These are phyloP conservation scores for Euthynnus affinis DNA, from an alignment of 2,797 vertebrate genomes.

Conservation along the genomic window DNA sequence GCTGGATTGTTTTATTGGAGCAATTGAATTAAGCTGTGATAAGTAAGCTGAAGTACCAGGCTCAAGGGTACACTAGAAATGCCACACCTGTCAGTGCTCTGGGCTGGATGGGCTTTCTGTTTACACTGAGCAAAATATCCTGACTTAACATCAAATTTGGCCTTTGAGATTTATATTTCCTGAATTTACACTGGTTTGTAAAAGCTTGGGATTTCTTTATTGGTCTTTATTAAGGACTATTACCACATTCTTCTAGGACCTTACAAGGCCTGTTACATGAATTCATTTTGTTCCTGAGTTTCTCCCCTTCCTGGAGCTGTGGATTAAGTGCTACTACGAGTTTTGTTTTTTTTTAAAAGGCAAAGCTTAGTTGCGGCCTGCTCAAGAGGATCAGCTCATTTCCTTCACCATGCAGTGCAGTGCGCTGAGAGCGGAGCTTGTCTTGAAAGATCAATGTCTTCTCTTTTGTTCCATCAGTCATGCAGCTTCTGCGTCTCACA, in stretches of 20 bases:
- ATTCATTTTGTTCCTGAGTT: conserved; percentile 62
- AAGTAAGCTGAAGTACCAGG: conserved; percentile 79
- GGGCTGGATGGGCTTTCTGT: conserved; percentile 31
- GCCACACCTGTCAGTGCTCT: conserved; percentile 74
- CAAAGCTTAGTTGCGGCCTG: conserved; percentile 78
- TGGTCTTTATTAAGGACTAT: conserved; percentile 46
- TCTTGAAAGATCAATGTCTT: conserved; percentile 82
- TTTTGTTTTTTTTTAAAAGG: conserved; percentile 46
- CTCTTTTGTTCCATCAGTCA: conserved; percentile 83
- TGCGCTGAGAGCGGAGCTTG: conserved; percentile 74
- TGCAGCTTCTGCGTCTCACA: conserved; percentile 80
- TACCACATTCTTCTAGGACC: conserved; percentile 50
- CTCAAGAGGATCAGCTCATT: conserved; percentile 81
- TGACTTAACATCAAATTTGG: conserved; percentile 30
- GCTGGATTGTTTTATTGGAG: conserved; percentile 89
- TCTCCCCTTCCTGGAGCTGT: conserved; percentile 61
- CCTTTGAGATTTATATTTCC: conserved; percentile 41
- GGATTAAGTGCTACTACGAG: conserved; percentile 73
- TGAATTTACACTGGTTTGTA: conserved; percentile 29
- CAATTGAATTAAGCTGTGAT: conserved; percentile 85
- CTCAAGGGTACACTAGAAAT: conserved; percentile 76
- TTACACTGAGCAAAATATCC: conserved; percentile 36
- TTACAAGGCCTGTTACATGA: conserved; percentile 60
- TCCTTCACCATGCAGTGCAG: conserved; percentile 72
- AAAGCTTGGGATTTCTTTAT: conserved; percentile 44